Conservation (phyloP, 2,797 vertebrate genomes). For the Linurgus olivaceus region DNA sequence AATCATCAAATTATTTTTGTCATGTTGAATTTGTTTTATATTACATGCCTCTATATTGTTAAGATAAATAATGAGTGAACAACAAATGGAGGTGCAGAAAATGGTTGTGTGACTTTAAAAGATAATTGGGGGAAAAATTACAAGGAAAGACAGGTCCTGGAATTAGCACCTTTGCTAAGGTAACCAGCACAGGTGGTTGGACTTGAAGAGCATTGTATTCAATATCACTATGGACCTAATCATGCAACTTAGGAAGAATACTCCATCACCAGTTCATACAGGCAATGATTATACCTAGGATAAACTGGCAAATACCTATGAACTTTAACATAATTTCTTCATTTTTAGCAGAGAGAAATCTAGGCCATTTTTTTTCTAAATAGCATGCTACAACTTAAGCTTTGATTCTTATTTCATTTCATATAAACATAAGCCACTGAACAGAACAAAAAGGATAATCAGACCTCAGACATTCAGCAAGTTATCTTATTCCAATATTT, state of each 20-base stretch:
- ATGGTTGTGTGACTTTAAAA: background rate
- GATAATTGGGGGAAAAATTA: accelerated
- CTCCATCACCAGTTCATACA: background rate
- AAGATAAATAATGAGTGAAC: background rate
- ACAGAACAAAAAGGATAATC: background rate
- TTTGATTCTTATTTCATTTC: background rate
- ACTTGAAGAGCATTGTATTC: background rate
- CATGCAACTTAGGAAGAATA: background rate
- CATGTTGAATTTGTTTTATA: background rate
- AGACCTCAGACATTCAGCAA: background rate
- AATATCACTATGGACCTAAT: background rate
- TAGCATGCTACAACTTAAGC: background rate
- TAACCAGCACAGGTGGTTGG: background rate
- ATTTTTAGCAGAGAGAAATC: background rate
- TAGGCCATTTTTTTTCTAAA: background rate
- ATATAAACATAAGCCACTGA: background rate
- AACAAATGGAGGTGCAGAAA: background rate
- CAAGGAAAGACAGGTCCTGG: background rate
- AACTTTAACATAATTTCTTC: background rate
- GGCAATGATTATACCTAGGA: background rate
- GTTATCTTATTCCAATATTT: background rate
- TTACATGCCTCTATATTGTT: background rate
- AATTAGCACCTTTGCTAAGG: background rate
- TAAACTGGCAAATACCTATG: background rate
- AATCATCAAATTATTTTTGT: background rate